Conservation (phyloP, 2,113 vertebrate genomes). For the Psephotus haematonotus region DNA sequence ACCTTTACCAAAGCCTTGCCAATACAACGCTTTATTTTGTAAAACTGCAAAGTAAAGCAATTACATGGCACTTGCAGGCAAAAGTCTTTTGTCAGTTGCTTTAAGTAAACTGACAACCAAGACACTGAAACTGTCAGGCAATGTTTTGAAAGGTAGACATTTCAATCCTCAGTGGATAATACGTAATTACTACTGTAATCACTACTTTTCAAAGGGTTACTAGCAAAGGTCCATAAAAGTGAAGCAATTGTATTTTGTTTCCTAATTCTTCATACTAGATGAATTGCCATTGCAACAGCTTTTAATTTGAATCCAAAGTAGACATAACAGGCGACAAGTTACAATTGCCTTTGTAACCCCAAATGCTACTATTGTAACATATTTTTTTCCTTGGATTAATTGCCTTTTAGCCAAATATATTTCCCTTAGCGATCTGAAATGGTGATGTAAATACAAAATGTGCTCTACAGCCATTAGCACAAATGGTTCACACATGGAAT, state of each 20-base stretch:
- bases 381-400: background rate
- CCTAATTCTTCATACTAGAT: background rate
- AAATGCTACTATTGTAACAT: background rate
- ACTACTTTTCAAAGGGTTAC: background rate
- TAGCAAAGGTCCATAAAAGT: background rate
- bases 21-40: background rate
- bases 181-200: background rate
- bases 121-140: background rate
- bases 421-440: background rate
- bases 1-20: background rate
- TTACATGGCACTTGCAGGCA: background rate
- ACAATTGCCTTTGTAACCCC: background rate
- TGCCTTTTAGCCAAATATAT: background rate
- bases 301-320: slow-evolving; percentile 1
- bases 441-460: background rate
- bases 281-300: background rate
- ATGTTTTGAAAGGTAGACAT: background rate
- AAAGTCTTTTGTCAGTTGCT: background rate
- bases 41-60: background rate
- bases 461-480: background rate
- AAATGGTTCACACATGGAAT: background rate
- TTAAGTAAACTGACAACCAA: background rate
- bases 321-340: background rate
- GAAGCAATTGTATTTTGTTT: background rate
- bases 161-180: background rate